phyloP scores from a whole-genome alignment of 2,888 invertebrate species.

The Agrotis ipsilon region DNA sequence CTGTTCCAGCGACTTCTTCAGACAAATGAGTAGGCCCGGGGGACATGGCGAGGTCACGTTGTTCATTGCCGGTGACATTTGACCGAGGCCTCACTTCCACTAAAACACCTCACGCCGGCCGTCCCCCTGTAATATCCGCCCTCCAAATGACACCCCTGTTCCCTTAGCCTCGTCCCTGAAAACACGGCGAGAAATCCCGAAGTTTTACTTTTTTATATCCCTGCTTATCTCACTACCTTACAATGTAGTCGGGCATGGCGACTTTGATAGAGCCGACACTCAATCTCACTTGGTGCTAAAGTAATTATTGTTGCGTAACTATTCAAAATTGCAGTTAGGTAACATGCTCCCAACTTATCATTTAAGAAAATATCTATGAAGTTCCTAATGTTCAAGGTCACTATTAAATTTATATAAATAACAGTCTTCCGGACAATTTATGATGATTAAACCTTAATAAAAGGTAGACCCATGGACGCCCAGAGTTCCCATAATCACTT shows the following conservation, averaged over 20 bases:
- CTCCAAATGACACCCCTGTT: conserved; percentile 80
- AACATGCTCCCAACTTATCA: conserved; percentile 3
- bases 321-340: conserved; percentile 22
- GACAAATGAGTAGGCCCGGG: conserved; percentile 75
- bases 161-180: conserved; percentile 72
- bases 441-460: conserved; percentile 26
- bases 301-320: conserved; percentile 47
- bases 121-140: conserved; percentile 81
- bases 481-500: conserved; percentile 37
- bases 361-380: background rate
- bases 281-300: conserved; percentile 43
- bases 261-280: conserved; percentile 64
- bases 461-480: conserved; percentile 9
- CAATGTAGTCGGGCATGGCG: conserved; percentile 72
- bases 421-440: conserved; percentile 6
- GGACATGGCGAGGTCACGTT: conserved; percentile 74
- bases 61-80: conserved; percentile 81
- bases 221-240: conserved; percentile 76
- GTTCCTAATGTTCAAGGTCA: background rate
- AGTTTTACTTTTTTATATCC: conserved; percentile 81
- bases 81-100: conserved; percentile 78
- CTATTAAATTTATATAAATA: background rate
- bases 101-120: conserved; percentile 76
- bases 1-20: conserved; percentile 67
- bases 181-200: conserved; percentile 76